Conservation (phyloP, 2,113 vertebrate genomes). For the Misgurnus anguillicaudatus region DNA sequence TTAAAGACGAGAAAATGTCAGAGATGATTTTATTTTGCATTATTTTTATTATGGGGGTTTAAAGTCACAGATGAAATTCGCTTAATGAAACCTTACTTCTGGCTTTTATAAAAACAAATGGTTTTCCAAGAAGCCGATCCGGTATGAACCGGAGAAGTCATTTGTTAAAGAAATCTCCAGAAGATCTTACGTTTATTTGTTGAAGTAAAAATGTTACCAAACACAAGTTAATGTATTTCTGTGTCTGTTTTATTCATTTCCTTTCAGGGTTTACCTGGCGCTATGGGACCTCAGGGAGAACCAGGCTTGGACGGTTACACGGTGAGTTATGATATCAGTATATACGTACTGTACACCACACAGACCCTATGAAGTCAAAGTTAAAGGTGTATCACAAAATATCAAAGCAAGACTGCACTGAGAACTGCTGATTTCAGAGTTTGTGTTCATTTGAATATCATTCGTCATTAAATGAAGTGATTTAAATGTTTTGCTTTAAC, state of each 20-base stretch:
- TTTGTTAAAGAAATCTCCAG: background rate
- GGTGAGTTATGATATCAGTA: slow-evolving; percentile 69
- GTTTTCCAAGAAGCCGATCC: background rate
- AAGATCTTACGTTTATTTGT: slow-evolving; percentile 4
- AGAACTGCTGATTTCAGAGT: too few relatives aligned
- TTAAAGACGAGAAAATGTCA: background rate
- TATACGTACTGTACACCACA: background rate
- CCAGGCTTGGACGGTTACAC: slow-evolving; percentile 87
- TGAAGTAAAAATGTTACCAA: slow-evolving; percentile 37
- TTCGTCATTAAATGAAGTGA: too few relatives aligned
- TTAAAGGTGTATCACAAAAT: too few relatives aligned
- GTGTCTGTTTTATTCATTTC: slow-evolving; percentile 61
- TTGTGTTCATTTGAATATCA: too few relatives aligned
- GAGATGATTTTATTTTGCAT: slow-evolving; percentile 13
- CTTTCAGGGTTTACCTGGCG: slow-evolving; percentile 84
- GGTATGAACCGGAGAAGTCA: background rate
- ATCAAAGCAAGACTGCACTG: too few relatives aligned
- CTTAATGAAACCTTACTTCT: slow-evolving; percentile 15
- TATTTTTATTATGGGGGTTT: background rate
- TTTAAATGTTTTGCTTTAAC: too few relatives aligned
- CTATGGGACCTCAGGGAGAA: slow-evolving; percentile 86
- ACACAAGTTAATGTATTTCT: slow-evolving; percentile 36
- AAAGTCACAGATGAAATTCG: background rate
- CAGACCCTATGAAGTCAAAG: too few relatives aligned
- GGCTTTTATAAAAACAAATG: slow-evolving; percentile 4